phyloP scores from a whole-genome alignment of 2,113 vertebrate genomes.

The Heterotilapia buettikoferi region DNA sequence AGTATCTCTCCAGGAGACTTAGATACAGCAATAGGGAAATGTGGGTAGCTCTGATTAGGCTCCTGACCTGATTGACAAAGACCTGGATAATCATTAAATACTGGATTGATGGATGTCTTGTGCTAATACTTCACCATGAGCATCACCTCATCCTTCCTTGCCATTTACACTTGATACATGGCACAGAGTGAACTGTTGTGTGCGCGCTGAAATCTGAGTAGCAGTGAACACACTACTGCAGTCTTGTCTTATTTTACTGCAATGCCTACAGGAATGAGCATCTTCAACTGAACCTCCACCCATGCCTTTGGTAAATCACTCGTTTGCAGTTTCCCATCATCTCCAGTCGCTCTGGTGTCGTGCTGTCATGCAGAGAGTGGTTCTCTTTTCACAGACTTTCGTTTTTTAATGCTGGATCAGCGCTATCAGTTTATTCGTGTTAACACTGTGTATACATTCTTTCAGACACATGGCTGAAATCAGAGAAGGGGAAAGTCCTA shows the following conservation, averaged over 20 bases:
- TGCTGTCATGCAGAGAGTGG: background rate
- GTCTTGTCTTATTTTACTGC: background rate
- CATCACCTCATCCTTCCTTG: background rate
- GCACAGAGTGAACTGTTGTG: background rate
- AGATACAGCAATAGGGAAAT: background rate
- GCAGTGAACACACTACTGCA: background rate
- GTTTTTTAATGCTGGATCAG: background rate
- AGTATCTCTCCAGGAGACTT: background rate
- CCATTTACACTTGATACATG: background rate
- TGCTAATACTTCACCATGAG: background rate
- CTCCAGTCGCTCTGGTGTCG: constrained; percentile 2
- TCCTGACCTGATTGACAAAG: background rate
- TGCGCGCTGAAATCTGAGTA: background rate
- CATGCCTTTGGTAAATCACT: constrained; percentile 6
- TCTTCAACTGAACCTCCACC: background rate
- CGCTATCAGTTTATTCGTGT: background rate
- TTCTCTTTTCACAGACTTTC: background rate
- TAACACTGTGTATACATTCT: background rate
- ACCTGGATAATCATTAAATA: background rate
- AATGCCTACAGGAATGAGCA: background rate
- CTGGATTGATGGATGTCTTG: background rate
- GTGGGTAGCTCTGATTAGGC: background rate
- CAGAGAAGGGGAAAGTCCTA: background rate
- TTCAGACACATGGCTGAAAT: background rate
- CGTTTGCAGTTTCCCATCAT: background rate